Evolutionary conservation across 1,140 invertebrate genomes (phyloP).

Genomic region (Dendrolimus kikuchii): DNA sequence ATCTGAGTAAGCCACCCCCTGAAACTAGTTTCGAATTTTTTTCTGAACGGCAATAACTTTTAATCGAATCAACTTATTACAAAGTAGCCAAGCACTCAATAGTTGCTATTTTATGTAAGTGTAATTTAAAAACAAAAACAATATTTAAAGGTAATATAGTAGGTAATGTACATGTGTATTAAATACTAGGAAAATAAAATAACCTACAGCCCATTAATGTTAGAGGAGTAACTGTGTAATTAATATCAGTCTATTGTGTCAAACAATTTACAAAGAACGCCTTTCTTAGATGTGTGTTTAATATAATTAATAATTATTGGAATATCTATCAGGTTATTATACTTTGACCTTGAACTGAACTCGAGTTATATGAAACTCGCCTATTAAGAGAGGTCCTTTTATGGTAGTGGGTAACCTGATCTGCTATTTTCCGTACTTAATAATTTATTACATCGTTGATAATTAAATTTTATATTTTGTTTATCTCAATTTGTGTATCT

Average conservation of each 20-base stretch:
- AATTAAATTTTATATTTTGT: slow-evolving; percentile 1
- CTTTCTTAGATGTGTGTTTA: slow-evolving; percentile 2
- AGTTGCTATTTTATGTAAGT: no score
- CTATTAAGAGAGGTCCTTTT: slow-evolving; percentile 3
- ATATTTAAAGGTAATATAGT: no score
- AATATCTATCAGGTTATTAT: slow-evolving; percentile 3
- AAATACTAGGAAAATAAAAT: slow-evolving; percentile 1
- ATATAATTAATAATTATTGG: slow-evolving; percentile 5
- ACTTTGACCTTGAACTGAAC: slow-evolving; percentile 2
- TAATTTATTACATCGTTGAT: slow-evolving; percentile 3
- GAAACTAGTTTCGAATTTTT: no score
- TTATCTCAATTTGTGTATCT: slow-evolving; percentile 2
- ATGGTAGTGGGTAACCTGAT: slow-evolving; percentile 3
- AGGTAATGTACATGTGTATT: no score
- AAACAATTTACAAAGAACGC: slow-evolving; percentile 1
- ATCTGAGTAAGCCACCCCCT: no score
- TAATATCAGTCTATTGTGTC: no score
- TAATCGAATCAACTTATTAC: no score
- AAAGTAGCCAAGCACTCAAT: no score
- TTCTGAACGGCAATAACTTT: no score
- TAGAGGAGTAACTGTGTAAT: neutral
- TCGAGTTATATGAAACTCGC: slow-evolving; percentile 5
- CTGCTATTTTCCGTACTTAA: slow-evolving; percentile 1
- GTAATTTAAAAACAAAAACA: no score
- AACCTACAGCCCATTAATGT: slow-evolving; percentile 3